Percentiles rank a stretch among this genome's conserved stretches.
These are phyloP conservation scores for Rousettus madagascariensis DNA, from an alignment of 2,797 vertebrate genomes.

Conservation along the genomic window DNA sequence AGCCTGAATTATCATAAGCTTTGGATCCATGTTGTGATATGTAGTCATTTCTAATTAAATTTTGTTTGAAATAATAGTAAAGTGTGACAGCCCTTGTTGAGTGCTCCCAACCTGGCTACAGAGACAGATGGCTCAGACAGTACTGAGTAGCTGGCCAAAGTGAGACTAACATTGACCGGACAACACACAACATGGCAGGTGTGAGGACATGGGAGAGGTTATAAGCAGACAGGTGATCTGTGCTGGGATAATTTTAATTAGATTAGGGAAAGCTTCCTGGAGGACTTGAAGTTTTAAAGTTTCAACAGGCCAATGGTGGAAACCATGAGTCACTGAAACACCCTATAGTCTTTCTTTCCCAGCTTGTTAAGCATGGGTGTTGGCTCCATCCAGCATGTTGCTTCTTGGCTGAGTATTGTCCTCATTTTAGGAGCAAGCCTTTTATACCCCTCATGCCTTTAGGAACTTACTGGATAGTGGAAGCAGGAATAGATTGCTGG, in stretches of 20 bases:
- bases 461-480: slow-evolving; percentile 62
- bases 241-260: not conserved
- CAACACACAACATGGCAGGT: not conserved
- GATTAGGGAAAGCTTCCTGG: not conserved
- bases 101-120: not conserved
- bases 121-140: not conserved
- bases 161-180: rapidly evolving
- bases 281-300: not conserved
- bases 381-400: not conserved
- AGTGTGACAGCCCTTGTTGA: not conserved
- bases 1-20: not conserved
- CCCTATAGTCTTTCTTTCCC: not conserved
- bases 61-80: not conserved
- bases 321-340: not conserved
- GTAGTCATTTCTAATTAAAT: not conserved
- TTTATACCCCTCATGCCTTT: not conserved
- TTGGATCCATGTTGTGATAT: not conserved
- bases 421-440: not conserved
- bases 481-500: slow-evolving; percentile 67
- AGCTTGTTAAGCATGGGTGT: not conserved
- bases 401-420: not conserved
- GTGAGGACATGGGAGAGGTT: rapidly evolving
- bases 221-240: not conserved
- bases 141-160: not conserved
- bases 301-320: not conserved